These are phyloP conservation scores for Phataginus tricuspis DNA, from an alignment of 2,797 vertebrate species.

Conservation along the genomic window DNA sequence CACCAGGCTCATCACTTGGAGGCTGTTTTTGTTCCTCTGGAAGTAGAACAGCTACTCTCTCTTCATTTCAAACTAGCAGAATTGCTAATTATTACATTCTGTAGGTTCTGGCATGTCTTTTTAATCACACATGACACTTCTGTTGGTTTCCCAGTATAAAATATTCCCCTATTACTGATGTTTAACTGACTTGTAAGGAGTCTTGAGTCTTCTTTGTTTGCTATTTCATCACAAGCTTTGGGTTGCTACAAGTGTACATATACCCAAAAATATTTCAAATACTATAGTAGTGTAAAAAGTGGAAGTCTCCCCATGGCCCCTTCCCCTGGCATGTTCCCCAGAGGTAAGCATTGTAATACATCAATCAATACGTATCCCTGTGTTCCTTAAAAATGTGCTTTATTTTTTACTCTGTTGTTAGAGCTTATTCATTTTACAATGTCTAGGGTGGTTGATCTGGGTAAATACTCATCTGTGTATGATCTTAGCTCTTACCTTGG, in stretches of 20 bases:
- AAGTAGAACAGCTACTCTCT: neutral
- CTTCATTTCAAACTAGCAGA: neutral
- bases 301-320: neutral
- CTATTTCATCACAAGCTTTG: neutral
- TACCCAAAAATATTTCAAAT: neutral
- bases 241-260: neutral
- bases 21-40: neutral
- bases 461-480: neutral
- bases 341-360: neutral
- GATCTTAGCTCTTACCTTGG: neutral
- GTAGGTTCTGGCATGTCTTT: neutral
- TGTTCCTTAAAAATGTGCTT: conserved; percentile 21
- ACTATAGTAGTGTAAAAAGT: neutral
- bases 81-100: neutral
- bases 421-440: neutral
- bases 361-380: neutral
- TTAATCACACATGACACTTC: neutral
- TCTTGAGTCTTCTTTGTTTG: neutral
- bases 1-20: neutral
- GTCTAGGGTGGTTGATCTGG: neutral
- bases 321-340: neutral
- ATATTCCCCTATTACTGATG: neutral
- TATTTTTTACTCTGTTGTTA: neutral
- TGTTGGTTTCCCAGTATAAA: neutral
- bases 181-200: neutral